Evolutionary conservation across 2,113 vertebrate species (phyloP).

Genomic region (Glaucomys volans): DNA sequence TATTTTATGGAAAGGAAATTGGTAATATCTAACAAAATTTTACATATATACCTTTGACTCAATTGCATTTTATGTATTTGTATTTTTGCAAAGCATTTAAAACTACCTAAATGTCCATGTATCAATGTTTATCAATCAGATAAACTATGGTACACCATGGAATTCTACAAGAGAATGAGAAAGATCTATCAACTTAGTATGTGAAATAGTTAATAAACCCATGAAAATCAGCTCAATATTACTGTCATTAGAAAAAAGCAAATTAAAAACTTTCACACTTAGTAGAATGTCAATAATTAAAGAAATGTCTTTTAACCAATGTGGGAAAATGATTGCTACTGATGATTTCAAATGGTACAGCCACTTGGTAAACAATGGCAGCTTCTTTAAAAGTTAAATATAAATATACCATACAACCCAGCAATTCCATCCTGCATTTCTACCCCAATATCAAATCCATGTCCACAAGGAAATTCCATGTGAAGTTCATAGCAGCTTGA

Average conservation of each 20-base stretch:
- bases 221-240: neutral
- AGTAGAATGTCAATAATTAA: neutral
- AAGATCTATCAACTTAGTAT: neutral
- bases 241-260: neutral
- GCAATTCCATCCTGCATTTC: neutral
- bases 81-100: neutral
- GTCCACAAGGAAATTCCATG: neutral
- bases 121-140: neutral
- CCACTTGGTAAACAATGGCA: neutral
- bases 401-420: neutral
- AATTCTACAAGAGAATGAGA: neutral
- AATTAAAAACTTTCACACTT: neutral
- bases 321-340: neutral
- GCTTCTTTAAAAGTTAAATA: slow-evolving; percentile 36
- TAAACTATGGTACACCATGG: neutral
- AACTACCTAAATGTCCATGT: neutral
- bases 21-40: neutral
- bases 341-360: neutral
- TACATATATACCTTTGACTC: neutral
- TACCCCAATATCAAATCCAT: neutral
- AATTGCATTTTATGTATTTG: neutral
- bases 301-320: neutral
- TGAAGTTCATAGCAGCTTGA: neutral
- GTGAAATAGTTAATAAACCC: neutral
- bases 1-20: neutral